Evolutionary conservation across 2,888 invertebrate genomes (phyloP), one percentile per base, ranked within the genome.

Genomic region (Mactromeris polynyma): DNA sequence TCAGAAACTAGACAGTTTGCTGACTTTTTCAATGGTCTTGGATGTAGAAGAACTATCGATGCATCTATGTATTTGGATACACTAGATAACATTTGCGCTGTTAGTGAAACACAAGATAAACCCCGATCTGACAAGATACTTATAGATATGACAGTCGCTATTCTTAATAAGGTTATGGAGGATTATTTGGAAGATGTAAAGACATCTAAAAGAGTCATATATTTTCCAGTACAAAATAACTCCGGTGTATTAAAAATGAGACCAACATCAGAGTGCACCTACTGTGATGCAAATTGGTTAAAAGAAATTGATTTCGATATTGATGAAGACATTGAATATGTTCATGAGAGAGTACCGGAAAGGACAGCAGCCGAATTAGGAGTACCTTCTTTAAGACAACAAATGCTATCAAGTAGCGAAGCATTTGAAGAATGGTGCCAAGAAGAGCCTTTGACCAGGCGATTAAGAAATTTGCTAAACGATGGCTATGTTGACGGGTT

Each of bases 401-500:
- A 90, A 77, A 64, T 95, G 91, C 81, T 95, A 19, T 83, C 89
- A 38, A 93, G 94, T 81, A 93, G 94, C 14, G 91, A 92, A 78
- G 89, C 89, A 73, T 82, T 93, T 31, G 91, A 93, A 58, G 90
- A 90, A 51, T 95, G 94, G 92, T 96, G 96, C 0, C 96, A 96
- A 82, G 85, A 89, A 31, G 96, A 96, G 86, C 94, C 95, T 11
- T 83, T 96, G 36, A 95, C 95, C 33, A 89, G 91, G 51, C 85
- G 96, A 21, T 90, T 96, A 33, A 92, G 93, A 36, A 90, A 87
- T 26, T 85, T 95, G 3, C 90, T 96, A 6, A 86, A 91, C 82
- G 94, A 95, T n/a, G 95, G 94, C 26, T 96, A 96, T 90, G 93
- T 93, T 33, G 96, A 96, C 91, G 96, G 96, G 9, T 92, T 96